Evolutionary conservation across 1,140 invertebrate species (phyloP).

Genomic region (Potamilus streckersoni): DNA sequence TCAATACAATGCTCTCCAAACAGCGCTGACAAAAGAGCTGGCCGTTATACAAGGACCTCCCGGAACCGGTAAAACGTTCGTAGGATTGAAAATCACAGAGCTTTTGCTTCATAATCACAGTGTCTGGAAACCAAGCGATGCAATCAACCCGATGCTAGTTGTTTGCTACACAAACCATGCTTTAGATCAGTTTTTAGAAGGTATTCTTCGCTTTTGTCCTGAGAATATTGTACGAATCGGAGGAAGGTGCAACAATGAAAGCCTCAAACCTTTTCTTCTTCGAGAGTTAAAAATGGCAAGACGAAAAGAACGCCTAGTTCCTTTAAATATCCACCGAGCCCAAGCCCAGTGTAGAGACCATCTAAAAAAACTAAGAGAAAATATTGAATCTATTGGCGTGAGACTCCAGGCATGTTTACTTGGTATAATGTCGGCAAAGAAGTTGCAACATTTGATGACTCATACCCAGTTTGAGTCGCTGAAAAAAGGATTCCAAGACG

Average conservation of each 20-base stretch:
- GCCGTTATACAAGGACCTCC: conserved; percentile 78
- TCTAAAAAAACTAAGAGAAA: conserved; percentile 11
- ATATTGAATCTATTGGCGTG: conserved; percentile 22
- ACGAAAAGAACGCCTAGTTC: conserved; percentile 24
- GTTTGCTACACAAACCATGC: conserved; percentile 90
- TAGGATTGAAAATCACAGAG: conserved; percentile 65
- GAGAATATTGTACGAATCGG: conserved; percentile 80
- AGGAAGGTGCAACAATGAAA: conserved; percentile 74
- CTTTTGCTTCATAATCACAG: conserved; percentile 57
- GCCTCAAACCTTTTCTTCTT: conserved; percentile 42
- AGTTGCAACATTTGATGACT: conserved; percentile 28
- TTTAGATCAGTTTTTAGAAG: conserved; percentile 88
- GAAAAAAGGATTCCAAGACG: conserved; percentile 2
- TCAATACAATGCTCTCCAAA: conserved; percentile 68
- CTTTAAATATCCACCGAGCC: conserved; percentile 23
- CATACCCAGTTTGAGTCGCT: conserved; percentile 12
- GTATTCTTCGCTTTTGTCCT: conserved; percentile 54
- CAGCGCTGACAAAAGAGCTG: conserved; percentile 68
- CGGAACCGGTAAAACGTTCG: conserved; percentile 63
- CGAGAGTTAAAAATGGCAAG: conserved; percentile 31
- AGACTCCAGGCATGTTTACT: conserved; percentile 13
- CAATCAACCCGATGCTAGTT: conserved; percentile 75
- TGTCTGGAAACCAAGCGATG: conserved; percentile 38
- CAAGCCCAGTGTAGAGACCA: conserved; percentile 16
- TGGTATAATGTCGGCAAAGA: conserved; percentile 8